phyloP scores from a whole-genome alignment of 2,888 invertebrate species.

The Cephonodes hylas region DNA sequence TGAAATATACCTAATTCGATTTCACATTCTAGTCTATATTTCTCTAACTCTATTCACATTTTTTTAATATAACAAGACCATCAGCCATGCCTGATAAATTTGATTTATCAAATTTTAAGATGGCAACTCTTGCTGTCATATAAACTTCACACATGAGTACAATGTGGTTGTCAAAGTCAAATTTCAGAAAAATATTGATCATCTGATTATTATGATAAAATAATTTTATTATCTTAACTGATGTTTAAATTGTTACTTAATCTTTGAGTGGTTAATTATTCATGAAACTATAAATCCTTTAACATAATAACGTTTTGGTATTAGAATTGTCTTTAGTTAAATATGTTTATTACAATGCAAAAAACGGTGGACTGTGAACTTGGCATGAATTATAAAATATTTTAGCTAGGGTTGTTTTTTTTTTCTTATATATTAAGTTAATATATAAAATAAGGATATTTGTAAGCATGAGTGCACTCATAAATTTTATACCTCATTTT shows the following conservation, averaged over 20 bases:
- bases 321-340: background rate
- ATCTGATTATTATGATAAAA: too few species aligned
- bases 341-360: background rate
- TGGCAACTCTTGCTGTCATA: too few species aligned
- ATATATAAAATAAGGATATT: background rate
- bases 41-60: too few species aligned
- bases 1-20: too few species aligned
- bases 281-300: background rate
- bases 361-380: slow-evolving; percentile 3
- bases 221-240: background rate
- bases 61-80: too few species aligned
- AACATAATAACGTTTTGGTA: background rate
- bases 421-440: background rate
- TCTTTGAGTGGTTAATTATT: background rate
- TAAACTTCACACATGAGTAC: too few species aligned
- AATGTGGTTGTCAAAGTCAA: too few species aligned
- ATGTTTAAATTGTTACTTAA: background rate
- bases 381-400: background rate
- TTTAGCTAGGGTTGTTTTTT: background rate
- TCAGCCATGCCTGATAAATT: too few species aligned
- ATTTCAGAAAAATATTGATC: too few species aligned
- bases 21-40: too few species aligned
- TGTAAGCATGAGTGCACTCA: slow-evolving; percentile 42
- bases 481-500: slow-evolving; percentile 48
- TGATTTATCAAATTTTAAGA: too few species aligned